Conservation (phyloP, 2,797 vertebrate species). For the Dipus sagitta region DNA sequence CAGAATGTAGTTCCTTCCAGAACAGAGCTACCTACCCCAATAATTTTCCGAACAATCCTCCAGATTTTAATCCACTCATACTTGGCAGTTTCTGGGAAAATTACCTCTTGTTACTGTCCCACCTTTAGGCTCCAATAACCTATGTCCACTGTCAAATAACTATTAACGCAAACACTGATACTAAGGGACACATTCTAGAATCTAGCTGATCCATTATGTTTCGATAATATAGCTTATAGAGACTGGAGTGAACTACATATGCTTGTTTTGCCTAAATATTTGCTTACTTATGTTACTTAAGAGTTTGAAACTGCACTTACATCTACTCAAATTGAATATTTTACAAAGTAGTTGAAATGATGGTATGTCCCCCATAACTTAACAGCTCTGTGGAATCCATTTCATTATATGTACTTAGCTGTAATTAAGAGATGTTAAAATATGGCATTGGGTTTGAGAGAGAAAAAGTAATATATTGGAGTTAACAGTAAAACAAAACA, state of each 20-base stretch:
- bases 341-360: constrained; percentile 8
- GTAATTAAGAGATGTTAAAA: neutral
- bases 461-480: neutral
- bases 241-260: neutral
- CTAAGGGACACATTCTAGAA: neutral
- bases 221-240: neutral
- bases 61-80: neutral
- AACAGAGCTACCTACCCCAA: neutral
- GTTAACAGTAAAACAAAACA: constrained; percentile 19
- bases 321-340: neutral
- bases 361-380: neutral
- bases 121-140: neutral
- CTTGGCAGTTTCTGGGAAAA: neutral
- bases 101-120: neutral
- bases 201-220: neutral
- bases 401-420: neutral
- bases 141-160: neutral
- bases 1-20: neutral
- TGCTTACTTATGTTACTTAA: neutral
- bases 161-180: neutral
- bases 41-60: neutral
- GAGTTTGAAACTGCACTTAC: neutral
- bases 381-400: neutral
- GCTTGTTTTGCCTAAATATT: neutral
- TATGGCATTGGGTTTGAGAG: neutral